These are phyloP conservation scores for Acipenser transmontanus DNA, from an alignment of 2,797 vertebrate genomes.

Conservation along the genomic window DNA sequence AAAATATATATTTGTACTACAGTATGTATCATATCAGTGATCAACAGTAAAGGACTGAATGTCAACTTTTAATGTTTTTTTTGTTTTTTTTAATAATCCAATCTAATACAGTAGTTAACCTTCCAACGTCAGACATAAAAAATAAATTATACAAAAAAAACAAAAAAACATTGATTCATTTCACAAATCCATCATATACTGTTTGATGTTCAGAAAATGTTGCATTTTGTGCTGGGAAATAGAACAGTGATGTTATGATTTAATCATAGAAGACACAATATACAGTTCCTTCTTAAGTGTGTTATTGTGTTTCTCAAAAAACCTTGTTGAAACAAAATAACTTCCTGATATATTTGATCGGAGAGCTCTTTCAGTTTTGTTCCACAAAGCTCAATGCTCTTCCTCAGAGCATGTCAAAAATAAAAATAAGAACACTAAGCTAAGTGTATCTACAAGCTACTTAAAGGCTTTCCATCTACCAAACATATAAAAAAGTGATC, in stretches of 20 bases:
- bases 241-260: neutral
- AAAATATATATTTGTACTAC: no score
- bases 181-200: no score
- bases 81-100: no score
- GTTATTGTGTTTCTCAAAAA: neutral
- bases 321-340: constrained; percentile 6
- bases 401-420: constrained; percentile 12
- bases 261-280: neutral
- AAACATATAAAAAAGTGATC: constrained; percentile 10
- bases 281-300: neutral
- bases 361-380: constrained; percentile 17
- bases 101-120: no score
- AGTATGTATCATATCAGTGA: no score
- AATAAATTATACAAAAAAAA: no score
- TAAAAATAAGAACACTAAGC: constrained; percentile 10
- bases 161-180: no score
- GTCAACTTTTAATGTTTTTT: no score
- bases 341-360: constrained; percentile 22
- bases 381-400: constrained; percentile 5
- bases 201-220: no score
- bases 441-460: constrained; percentile 7
- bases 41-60: no score
- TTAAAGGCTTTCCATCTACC: constrained; percentile 9
- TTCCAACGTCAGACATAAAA: no score
- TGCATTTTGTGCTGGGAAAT: no score